Base-by-base conservation (phyloP, 2,888 invertebrate genomes). In the Zygothrica quintamaculata region DNA sequence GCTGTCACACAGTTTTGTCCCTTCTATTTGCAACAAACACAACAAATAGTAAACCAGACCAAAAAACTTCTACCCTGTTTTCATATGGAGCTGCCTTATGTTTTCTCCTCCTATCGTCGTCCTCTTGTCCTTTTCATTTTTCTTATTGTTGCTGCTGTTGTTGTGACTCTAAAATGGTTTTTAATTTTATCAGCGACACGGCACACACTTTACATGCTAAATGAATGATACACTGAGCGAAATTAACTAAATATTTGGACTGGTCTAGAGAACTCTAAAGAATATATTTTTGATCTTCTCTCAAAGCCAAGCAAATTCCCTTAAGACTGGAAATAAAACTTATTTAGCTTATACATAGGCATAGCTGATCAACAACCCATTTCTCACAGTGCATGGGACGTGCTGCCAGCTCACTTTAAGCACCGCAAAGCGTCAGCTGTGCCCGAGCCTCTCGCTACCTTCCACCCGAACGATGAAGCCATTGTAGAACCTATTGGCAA, bases 121-220 rank as follows among this genome's bases (percentile, higher is more conserved):
- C 34, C 36, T 51, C 39, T 56, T 18, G 53, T 43, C 34, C 39
- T 52, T 51, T 33, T n/a, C 9, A 9, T 7, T 47, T n/a, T n/a
- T n/a, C n/a, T n/a, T n/a, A n/a, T n/a, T n/a, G n/a, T n/a, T n/a
- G n/a, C n/a, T 42, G 58, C 56, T 44, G 67, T 78, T 78, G 75
- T 73, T 66, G 64, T 60, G 50, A 46, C 62, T 66, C 71, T 64
- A 82, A 87, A 87, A 82, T 82, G 69, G 73, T 84, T 85, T 85
- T 87, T 87, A 85, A 84, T 84, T 84, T 86, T 80, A 85, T 80
- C 75, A 82, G 74, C 75, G 62, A 68, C 73, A 67, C 66, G 65
- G 70, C 39, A 61, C 65, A 74, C 62, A 64, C 65, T 58, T 77
- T 67, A 74, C 71, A 78, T 80, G 65, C 70, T 56, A 80, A 85